Evolutionary conservation across 1,140 invertebrate genomes (phyloP).

Genomic region (Zaprionus inermis): DNA sequence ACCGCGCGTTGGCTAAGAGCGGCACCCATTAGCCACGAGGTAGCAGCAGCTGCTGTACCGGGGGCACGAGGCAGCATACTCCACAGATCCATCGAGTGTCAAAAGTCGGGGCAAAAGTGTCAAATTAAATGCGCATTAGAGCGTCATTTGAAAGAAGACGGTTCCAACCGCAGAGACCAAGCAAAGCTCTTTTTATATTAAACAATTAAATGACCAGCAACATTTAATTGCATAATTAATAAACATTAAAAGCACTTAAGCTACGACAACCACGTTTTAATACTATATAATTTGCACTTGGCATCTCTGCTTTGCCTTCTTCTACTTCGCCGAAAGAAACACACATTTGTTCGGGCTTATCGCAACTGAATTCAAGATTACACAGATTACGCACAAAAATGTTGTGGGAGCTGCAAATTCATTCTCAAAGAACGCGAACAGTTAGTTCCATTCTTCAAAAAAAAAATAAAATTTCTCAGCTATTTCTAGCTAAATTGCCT

Average conservation of each 20-base stretch:
- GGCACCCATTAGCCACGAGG: constrained; percentile 63
- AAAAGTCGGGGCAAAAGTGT: constrained; percentile 79
- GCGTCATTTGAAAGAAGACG: constrained; percentile 67
- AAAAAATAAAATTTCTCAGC: background rate
- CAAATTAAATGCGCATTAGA: constrained; percentile 82
- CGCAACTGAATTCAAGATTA: background rate
- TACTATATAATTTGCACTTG: constrained; percentile 75
- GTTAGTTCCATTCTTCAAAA: background rate
- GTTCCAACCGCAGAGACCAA: constrained; percentile 15
- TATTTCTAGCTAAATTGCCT: background rate
- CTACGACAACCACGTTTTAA: constrained; percentile 71
- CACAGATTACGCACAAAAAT: background rate
- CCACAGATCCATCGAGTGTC: constrained; percentile 53
- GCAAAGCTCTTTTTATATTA: constrained; percentile 41
- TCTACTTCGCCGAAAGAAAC: background rate
- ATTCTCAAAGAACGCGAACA: background rate
- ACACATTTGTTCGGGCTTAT: background rate
- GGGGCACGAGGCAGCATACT: constrained; percentile 13
- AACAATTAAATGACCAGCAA: constrained; percentile 78
- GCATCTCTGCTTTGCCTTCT: constrained; percentile 41
- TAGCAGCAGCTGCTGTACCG: too few relatives aligned
- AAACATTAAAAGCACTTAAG: constrained; percentile 81
- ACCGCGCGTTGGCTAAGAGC: constrained; percentile 56
- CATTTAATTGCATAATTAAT: constrained; percentile 82
- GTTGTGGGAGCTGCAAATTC: background rate